These are phyloP conservation scores for Heliconius himera DNA, from an alignment of 1,140 invertebrate genomes.

Conservation along the genomic window DNA sequence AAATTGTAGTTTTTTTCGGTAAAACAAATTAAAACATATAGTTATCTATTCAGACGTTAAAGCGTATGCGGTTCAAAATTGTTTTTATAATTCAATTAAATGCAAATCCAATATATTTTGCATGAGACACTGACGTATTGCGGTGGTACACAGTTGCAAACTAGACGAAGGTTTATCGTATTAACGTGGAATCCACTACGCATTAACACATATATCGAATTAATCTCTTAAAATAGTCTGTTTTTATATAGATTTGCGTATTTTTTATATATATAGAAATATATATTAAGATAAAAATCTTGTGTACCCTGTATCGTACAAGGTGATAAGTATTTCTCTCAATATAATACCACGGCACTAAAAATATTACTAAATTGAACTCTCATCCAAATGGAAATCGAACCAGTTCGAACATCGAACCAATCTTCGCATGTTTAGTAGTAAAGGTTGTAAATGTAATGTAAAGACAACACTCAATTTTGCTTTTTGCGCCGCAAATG, in stretches of 20 bases:
- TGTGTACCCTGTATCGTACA: too few relatives aligned
- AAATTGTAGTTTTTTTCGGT: background rate
- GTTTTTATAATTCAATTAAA: conserved; percentile 6
- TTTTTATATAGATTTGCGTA: background rate
- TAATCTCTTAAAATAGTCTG: background rate
- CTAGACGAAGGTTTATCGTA: conserved; percentile 15
- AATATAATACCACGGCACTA: too few relatives aligned
- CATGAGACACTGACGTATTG: background rate
- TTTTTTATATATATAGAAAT: background rate
- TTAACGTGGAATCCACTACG: conserved; percentile 2
- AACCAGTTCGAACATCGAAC: too few relatives aligned
- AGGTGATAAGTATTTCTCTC: too few relatives aligned
- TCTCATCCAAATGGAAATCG: too few relatives aligned
- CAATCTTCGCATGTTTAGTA: too few relatives aligned
- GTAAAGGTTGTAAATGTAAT: too few relatives aligned
- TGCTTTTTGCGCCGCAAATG: too few relatives aligned
- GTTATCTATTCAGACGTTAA: background rate
- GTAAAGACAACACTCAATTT: too few relatives aligned
- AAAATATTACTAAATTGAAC: too few relatives aligned
- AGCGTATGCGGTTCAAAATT: background rate
- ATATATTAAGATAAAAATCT: too few relatives aligned
- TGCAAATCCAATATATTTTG: conserved; percentile 13
- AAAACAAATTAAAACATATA: background rate
- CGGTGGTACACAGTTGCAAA: conserved; percentile 3
- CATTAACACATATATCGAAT: background rate